Conservation (phyloP, 2,888 invertebrate species). For the Ochropleura leucogaster region DNA sequence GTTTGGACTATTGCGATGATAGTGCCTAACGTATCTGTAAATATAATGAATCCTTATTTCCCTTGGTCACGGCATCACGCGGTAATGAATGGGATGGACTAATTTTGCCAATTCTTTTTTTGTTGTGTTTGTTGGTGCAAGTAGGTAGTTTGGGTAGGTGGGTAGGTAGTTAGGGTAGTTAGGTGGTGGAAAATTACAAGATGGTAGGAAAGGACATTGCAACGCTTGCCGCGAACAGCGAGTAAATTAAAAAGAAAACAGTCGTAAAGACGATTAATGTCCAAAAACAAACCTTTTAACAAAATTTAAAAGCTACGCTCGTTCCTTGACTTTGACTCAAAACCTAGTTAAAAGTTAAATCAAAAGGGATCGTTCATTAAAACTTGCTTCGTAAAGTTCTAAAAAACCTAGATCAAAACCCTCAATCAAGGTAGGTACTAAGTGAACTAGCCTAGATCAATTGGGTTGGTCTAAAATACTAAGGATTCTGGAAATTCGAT, state of each 20-base stretch:
- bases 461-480: constrained; percentile 21
- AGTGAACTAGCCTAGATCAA: constrained; percentile 15
- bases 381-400: constrained; percentile 36
- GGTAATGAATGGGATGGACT: too few relatives aligned
- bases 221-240: too few relatives aligned
- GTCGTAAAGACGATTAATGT: neutral
- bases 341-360: constrained; percentile 32
- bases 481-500: constrained; percentile 18
- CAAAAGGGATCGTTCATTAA: constrained; percentile 29
- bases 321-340: neutral
- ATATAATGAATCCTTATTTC: neutral
- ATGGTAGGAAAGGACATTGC: too few relatives aligned
- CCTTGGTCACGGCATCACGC: too few relatives aligned
- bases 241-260: neutral
- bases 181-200: too few relatives aligned
- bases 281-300: neutral
- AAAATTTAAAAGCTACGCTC: neutral
- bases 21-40: neutral
- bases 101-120: too few relatives aligned
- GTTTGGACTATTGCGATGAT: neutral
- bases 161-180: too few relatives aligned
- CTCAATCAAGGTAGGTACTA: constrained; percentile 16
- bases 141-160: too few relatives aligned
- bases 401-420: neutral
- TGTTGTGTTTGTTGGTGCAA: too few relatives aligned